These are phyloP conservation scores for Meloidogyne hapla DNA, from an alignment of 1,140 invertebrate species.

Conservation along the genomic window DNA sequence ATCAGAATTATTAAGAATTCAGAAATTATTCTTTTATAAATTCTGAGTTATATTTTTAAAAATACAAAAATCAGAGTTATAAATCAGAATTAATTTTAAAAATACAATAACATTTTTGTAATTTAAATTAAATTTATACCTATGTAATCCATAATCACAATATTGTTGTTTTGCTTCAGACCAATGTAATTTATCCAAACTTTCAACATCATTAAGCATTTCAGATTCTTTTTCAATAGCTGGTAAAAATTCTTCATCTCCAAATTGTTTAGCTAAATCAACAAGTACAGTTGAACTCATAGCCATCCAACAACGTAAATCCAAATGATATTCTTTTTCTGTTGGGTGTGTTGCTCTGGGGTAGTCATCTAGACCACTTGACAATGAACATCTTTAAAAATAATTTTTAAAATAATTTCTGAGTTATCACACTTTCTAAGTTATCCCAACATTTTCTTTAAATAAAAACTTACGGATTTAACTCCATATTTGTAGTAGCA, in stretches of 20 bases:
- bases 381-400: slow-evolving; percentile 74
- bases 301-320: slow-evolving; percentile 94
- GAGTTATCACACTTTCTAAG: background rate
- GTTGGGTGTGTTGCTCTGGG: slow-evolving; percentile 92
- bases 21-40: too few relatives aligned
- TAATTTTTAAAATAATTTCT: slow-evolving; percentile 61
- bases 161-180: slow-evolving; percentile 38
- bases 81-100: too few relatives aligned
- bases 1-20: too few relatives aligned
- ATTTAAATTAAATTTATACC: slow-evolving; percentile 21
- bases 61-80: background rate
- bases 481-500: slow-evolving; percentile 73
- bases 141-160: slow-evolving; percentile 51
- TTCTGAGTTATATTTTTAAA: background rate
- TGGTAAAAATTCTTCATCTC: slow-evolving; percentile 34
- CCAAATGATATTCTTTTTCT: slow-evolving; percentile 83
- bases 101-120: too few relatives aligned
- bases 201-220: slow-evolving; percentile 46
- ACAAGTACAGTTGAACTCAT: slow-evolving; percentile 79
- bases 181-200: slow-evolving; percentile 54
- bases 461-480: slow-evolving; percentile 76
- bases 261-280: slow-evolving; percentile 71
- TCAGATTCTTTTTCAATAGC: slow-evolving; percentile 30
- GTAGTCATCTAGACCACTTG: slow-evolving; percentile 95
- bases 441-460: too few relatives aligned